phyloP scores from a whole-genome alignment of 2,113 vertebrate species.

The Megaceryle torquata region DNA sequence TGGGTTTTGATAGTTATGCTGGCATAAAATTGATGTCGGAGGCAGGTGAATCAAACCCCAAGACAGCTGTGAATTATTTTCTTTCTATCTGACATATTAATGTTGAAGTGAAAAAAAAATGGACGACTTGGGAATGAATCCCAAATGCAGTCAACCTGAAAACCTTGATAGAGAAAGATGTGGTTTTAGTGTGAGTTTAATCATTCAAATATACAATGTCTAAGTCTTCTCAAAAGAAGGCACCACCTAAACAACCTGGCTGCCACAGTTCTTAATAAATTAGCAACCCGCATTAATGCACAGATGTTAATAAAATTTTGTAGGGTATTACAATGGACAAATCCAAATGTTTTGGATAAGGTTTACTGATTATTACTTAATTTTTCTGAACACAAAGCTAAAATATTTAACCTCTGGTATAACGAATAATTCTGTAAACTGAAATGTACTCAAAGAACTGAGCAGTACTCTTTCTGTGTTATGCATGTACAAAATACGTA shows the following conservation, averaged over 20 bases:
- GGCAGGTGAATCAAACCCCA: neutral
- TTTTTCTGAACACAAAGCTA: neutral
- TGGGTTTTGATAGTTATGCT: neutral
- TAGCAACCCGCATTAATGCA: neutral
- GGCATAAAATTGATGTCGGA: neutral
- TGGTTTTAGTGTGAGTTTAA: neutral
- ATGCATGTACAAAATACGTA: conserved; percentile 3
- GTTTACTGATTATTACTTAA: neutral
- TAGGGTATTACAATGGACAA: neutral
- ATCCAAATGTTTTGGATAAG: conserved; percentile 18
- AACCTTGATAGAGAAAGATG: neutral
- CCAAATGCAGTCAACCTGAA: conserved; percentile 1
- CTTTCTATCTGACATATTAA: conserved; percentile 6
- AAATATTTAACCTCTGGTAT: conserved; percentile 6
- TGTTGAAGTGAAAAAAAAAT: neutral
- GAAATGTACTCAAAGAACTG: neutral
- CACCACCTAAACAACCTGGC: neutral
- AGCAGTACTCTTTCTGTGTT: neutral
- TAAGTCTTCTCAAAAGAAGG: neutral
- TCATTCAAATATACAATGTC: neutral
- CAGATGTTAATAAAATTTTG: neutral
- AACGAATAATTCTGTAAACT: conserved; percentile 15
- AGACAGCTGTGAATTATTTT: conserved; percentile 5
- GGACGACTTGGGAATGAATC: neutral
- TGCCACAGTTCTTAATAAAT: neutral